A percentile compares a stretch with the other conserved stretches of the same genome.
Conservation (phyloP, 2,797 vertebrate genomes). For the Enteromius mattozi region DNA sequence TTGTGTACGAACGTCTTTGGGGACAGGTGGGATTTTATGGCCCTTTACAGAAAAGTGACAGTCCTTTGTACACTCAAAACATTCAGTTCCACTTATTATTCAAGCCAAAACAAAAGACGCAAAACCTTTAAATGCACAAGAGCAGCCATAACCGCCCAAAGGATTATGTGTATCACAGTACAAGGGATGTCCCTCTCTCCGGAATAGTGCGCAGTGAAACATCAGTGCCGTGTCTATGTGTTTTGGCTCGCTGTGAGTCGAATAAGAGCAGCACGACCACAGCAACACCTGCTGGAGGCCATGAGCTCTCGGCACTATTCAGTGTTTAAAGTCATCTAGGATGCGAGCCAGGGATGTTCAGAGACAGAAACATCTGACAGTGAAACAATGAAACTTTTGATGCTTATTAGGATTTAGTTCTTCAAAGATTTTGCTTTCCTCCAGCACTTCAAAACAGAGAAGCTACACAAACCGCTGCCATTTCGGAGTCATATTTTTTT, state of each 20-base stretch:
- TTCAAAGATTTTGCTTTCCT: conserved; percentile 42
- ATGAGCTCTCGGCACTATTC: neutral
- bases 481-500: conserved; percentile 38
- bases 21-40: conserved; percentile 20
- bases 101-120: conserved; percentile 3
- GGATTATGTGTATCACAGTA: conserved; percentile 16
- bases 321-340: neutral
- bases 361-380: neutral
- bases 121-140: conserved; percentile 16
- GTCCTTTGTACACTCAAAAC: neutral
- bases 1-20: neutral
- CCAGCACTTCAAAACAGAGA: conserved; percentile 23
- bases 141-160: conserved; percentile 1
- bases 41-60: conserved; percentile 11
- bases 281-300: conserved; percentile 57
- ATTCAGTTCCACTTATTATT: conserved; percentile 13
- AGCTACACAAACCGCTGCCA: conserved; percentile 36
- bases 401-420: conserved; percentile 22
- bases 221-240: neutral
- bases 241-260: neutral
- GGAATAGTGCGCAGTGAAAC: neutral
- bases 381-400: neutral
- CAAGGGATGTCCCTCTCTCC: neutral
- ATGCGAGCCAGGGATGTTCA: neutral
- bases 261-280: conserved; percentile 40